Conservation (phyloP, 2,113 vertebrate species). For the Brevimyrus niger region DNA sequence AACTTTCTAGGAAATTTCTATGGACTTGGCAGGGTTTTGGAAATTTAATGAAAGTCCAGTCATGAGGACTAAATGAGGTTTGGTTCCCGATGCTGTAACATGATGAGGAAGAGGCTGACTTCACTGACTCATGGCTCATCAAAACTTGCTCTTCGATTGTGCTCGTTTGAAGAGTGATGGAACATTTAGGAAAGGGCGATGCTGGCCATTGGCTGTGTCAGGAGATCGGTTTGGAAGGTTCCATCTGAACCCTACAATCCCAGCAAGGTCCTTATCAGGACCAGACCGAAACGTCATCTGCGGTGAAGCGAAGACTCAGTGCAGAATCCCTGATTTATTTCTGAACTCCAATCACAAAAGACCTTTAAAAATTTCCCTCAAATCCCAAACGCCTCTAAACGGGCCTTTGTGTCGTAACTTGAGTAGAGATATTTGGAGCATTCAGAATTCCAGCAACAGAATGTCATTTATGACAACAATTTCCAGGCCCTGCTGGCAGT, state of each 20-base stretch:
- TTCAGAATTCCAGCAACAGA: constrained; percentile 17
- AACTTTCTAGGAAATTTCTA: neutral
- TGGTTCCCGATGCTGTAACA: neutral
- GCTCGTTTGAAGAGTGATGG: neutral
- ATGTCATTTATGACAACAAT: constrained; percentile 15
- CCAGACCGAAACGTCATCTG: neutral
- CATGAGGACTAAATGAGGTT: neutral
- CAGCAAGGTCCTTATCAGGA: neutral
- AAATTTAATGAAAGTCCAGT: neutral
- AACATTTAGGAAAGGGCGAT: neutral
- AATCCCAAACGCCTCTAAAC: constrained; percentile 8
- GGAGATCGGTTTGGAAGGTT: no score
- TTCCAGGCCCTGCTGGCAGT: constrained; percentile 5
- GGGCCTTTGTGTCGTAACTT: neutral
- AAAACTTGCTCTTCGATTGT: neutral
- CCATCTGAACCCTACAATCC: neutral
- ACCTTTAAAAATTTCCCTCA: neutral
- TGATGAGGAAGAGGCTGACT: neutral
- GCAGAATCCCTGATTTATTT: neutral
- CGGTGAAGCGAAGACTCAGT: neutral
- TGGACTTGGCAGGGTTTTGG: neutral
- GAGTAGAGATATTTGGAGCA: constrained; percentile 11
- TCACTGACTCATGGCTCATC: neutral
- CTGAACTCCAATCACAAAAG: neutral
- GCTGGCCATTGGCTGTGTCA: neutral